Base-by-base conservation (phyloP, 2,113 vertebrate genomes). In the Pterocles gutturalis region DNA sequence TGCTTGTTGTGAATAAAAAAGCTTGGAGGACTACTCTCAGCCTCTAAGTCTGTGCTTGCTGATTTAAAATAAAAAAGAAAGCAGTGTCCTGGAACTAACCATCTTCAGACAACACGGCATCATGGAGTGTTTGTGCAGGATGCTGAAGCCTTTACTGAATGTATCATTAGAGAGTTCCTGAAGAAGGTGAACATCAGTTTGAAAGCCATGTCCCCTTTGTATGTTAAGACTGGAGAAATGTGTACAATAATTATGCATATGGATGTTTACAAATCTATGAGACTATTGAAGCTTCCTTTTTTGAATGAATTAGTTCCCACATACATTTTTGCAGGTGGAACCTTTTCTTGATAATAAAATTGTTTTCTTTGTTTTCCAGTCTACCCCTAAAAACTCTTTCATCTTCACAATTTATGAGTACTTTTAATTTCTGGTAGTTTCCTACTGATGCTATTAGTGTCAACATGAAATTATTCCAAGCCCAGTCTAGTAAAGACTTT, bases 331-430 rank as follows among this genome's bases (percentile, higher is more conserved):
- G 25, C 71, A 76, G 31, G 20, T 46, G 13, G 71, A 82, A 67
- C 3, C 1, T 81, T 93, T 54, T 10, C 25, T n/a, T 24, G 86
- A 80, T 90, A 90, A 89, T 90, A 53, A 48, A 69, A 75, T 79
- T 13, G 9, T 9, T 55, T 72, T 92, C 92, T 51, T 71, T 51
- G 13, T 71, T 80, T 90, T 49, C 49, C 62, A 77, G 80, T 19
- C 66, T 29, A 45, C 13, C 9, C 72, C 83, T 92, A 34, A 89
- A 85, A 89, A 83, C 77, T 57, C 91, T 96, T 97, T 96, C 80
- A 94, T 95, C 89, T 83, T 89, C 62, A 29, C 71, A 83, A 19
- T 60, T 83, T n/a, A 69, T 6, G 49, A 5, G 6, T 53, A 29
- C 57, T 60, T 90, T 79, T 89, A 90, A 96, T 89, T 97, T 88